Evolutionary conservation across 2,888 invertebrate genomes (phyloP), one percentile per base, ranked within the genome.

Genomic region (Tetramorium bicarinatum): DNA sequence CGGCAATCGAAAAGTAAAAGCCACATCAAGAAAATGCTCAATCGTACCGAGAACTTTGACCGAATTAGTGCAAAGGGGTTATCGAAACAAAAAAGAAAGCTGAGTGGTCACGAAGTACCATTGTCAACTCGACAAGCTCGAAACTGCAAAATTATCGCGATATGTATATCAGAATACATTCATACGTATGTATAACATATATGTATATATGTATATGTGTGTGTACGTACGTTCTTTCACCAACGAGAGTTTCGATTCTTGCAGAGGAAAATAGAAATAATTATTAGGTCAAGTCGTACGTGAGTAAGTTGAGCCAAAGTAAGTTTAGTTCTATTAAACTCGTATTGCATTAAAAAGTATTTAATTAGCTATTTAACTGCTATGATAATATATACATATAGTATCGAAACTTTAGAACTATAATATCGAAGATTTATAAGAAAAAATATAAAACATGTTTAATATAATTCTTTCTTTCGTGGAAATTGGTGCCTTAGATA

Each of bases 41-140:
- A 77, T 77, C 21, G n/a, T 67, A 77, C 44, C 59, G 11, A 72
- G 71, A 41, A 21, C 44, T 72, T 47, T 47, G 56, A 72, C 44
- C 47, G 29, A 59, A 79, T 71, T 59, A 56, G 34, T 11, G 56
- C 18, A 44, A 56, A 72, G 8, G 1, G 44, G 25, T 79, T 72
- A 47, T 72, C 56, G 47, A 47, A 15, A 71, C 9, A 47, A 72
- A 72, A 77, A 79, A 72, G 72, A 29, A 52, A 75, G 49, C 62
- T 21, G 3, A 76, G 18, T 75, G 38, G 75, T 38, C 49, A 49
- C 21, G 21, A 76, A 76, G 52, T 64, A 38, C 49, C n/a, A 61
- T 76, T 76, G 34, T 64, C 38, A 38, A 76, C 52, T 64, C 41
- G 38, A 64, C 11, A 25, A 41, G 59, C 18, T 41, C 18, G 49